Evolutionary conservation across 2,797 vertebrate genomes (phyloP), one percentile per base, ranked within the genome.

Genomic region (Pelochelys cantorii): DNA sequence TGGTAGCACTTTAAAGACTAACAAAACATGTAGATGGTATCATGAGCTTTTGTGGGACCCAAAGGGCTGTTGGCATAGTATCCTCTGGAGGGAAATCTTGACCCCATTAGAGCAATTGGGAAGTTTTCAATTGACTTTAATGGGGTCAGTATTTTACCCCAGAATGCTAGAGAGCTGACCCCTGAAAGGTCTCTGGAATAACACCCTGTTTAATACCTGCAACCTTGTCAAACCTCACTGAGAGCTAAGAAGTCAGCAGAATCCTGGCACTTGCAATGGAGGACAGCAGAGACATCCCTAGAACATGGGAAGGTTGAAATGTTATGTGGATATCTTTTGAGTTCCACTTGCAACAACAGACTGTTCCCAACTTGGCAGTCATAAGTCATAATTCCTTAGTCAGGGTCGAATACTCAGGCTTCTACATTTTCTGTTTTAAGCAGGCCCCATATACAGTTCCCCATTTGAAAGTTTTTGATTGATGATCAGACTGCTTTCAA

Each of bases 401-500:
- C 85, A 87, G 48, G 89, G 87, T 95, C 52, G 34, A 93, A 94
- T 97, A 83, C 54, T 23, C 27, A 75, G 34, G 10, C 22, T 13
- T 83, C 84, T 68, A 92, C 75, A 18, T 57, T 92, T 96, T 94
- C 42, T 74, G 62, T 81, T 89, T 86, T 31, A 88, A 48, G 57
- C 85, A 97, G 68, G 22, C 18, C 55, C 56, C 57, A 79, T 65
- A 34, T 83, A 75, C n/a, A 86, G 48, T 89, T 96, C 84, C 88
- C 84, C 62, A 68, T 79, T 90, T 97, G 84, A 93, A 94, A 22
- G 85, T 57, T 93, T 87, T 85, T 97, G 92, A 95, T 60, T 14
- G 80, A 92, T 84, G 29, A 89, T 81, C 52, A 90, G 34, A 78
- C 34, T 90, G 0, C 42, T 91, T 96, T 97, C 17, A 93, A 92